A percentile compares a stretch with the other conserved stretches of the same genome.
Evolutionary conservation across 2,797 vertebrate species (phyloP).

Genomic region (Rhyacichthys aspro): DNA sequence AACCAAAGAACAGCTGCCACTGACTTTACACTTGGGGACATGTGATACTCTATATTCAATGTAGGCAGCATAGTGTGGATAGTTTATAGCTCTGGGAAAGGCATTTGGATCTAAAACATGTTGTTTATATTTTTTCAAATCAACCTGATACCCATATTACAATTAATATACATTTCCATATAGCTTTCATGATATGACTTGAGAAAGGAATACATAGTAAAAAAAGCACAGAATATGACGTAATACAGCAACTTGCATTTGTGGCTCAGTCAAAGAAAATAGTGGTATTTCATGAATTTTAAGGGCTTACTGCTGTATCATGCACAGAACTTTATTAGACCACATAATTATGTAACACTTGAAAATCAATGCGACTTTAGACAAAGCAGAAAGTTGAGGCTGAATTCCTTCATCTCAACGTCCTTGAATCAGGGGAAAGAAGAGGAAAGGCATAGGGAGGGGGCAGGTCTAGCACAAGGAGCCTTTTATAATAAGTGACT

Average conservation of each 20-base stretch:
- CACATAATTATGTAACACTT: conserved; percentile 32
- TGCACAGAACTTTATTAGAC: conserved; percentile 12
- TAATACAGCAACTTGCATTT: too few relatives aligned
- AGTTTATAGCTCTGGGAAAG: conserved; percentile 24
- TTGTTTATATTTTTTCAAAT: too few relatives aligned
- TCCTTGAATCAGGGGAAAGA: conserved; percentile 34
- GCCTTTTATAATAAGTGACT: conserved; percentile 66
- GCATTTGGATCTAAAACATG: not conserved
- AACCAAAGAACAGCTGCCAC: conserved; percentile 32
- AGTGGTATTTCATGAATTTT: too few relatives aligned
- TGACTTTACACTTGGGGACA: conserved; percentile 17
- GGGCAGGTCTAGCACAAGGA: conserved; percentile 56
- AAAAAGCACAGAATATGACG: too few relatives aligned
- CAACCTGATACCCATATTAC: too few relatives aligned
- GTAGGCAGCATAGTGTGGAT: conserved; percentile 18
- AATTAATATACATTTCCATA: too few relatives aligned
- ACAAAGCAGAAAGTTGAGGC: conserved; percentile 18
- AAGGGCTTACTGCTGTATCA: not conserved
- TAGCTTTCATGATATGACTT: too few relatives aligned
- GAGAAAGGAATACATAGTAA: too few relatives aligned
- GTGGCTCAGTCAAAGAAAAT: too few relatives aligned
- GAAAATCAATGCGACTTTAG: conserved; percentile 15
- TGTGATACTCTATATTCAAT: conserved; percentile 28
- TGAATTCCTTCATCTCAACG: conserved; percentile 34
- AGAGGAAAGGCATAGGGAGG: conserved; percentile 10